Evolutionary conservation across 2,797 vertebrate genomes (phyloP), one percentile per base, ranked within the genome.

Genomic region (Cheirogaleus major): DNA sequence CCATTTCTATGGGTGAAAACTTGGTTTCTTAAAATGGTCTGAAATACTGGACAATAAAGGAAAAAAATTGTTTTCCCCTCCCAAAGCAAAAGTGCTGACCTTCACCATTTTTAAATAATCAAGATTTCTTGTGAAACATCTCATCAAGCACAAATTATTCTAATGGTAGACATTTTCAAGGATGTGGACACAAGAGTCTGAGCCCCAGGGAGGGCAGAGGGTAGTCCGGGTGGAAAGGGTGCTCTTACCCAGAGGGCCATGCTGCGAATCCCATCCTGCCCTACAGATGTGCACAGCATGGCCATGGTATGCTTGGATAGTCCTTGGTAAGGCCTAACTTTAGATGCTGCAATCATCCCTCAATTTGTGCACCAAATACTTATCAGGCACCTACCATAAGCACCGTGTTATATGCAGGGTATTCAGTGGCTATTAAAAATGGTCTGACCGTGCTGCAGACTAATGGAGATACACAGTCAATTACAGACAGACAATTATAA

Each of bases 1-100:
- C 55, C 38, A 69, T 90, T 87, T 83, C 83, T 91, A 89, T 70
- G 57, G 45, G 45, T 84, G 48, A 91, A 76, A 94, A 55, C 18
- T 55, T 45, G 52, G 27, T 69, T 91, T 55, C 93, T 97, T 43
- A 63, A 85, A 97, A 93, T 69, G 55, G 12, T 59, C 72, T 61
- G 22, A 78, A 92, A 89, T 63, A 79, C 4, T 73, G 72, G 41
- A 72, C 17, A 81, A 12, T 45, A 87, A 81, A 85, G n/a, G 65
- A 43, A 22, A 61, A 90, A 87, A 61, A 45, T 8, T 27, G 45
- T 32, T 86, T 84, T 41, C n/a, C 35, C 17, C 32, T 63, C 38
- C 52, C 23, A 72, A 65, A 89, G 67, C 59, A 80, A 89, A 89
- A 72, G 38, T 73, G 65, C 4, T 35, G 38, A n/a, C 9, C 35